Evolutionary conservation across 2,113 vertebrate genomes (phyloP).

Genomic region (Notiomystis cincta): DNA sequence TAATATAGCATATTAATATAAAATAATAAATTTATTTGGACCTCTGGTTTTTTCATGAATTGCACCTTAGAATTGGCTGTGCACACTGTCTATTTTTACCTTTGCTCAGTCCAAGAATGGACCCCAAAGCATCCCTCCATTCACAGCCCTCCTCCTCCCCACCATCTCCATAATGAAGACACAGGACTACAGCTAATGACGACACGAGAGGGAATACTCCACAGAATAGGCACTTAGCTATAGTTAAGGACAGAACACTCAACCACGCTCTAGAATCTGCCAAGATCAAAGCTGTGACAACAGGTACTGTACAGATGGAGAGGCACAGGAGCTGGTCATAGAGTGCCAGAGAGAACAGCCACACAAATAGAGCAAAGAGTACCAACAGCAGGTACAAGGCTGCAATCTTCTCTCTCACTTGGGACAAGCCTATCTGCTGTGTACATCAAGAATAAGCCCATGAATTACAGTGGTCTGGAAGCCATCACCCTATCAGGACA

Average conservation of each 20-base stretch:
- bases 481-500: not conserved
- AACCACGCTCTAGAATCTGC: not conserved
- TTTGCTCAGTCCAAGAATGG: not conserved
- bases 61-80: not conserved
- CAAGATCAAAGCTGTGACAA: not conserved
- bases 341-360: not conserved
- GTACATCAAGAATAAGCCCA: not conserved
- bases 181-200: not conserved
- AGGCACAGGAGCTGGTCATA: not conserved
- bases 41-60: not conserved
- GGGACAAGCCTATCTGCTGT: not conserved
- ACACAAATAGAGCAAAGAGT: not conserved
- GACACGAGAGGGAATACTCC: not conserved
- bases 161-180: not conserved
- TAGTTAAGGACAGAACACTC: not conserved
- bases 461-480: not conserved
- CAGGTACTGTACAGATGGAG: fast-evolving
- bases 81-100: not conserved
- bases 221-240: not conserved
- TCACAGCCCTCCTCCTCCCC: not conserved
- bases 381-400: not conserved
- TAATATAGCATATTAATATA: not conserved
- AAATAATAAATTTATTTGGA: not conserved
- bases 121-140: fast-evolving
- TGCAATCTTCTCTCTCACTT: not conserved